phyloP scores from a whole-genome alignment of 2,888 invertebrate species.

The Lasioglossum figueresi region DNA sequence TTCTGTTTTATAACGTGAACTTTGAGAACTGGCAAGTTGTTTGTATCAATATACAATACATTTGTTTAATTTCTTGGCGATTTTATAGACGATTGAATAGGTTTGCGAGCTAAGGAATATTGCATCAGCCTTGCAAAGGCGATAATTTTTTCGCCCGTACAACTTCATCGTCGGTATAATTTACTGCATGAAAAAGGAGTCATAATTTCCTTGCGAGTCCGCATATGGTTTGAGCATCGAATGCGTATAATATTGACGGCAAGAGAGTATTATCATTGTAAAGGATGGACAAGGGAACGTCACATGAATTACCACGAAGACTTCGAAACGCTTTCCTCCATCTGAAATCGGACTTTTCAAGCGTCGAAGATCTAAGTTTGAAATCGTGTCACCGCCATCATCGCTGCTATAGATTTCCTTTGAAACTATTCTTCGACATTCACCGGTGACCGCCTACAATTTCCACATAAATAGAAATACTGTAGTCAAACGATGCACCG shows the following conservation, averaged over 20 bases:
- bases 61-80: neutral
- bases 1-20: too few relatives aligned
- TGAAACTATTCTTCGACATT: neutral
- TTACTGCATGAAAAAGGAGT: neutral
- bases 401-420: neutral
- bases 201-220: neutral
- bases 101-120: too few relatives aligned
- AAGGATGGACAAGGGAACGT: neutral
- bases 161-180: neutral
- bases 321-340: neutral
- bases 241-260: neutral
- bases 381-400: neutral
- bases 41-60: neutral
- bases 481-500: neutral
- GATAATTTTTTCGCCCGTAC: neutral
- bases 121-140: too few relatives aligned
- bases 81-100: neutral
- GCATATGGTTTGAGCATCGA: neutral
- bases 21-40: too few relatives aligned
- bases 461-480: neutral
- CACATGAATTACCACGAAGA: neutral
- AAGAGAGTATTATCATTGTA: neutral
- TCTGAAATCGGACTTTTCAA: neutral
- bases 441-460: constrained; percentile 9
- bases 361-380: neutral